phyloP scores from a whole-genome alignment of 1,140 invertebrate genomes.

The Psilanteris sp. region DNA sequence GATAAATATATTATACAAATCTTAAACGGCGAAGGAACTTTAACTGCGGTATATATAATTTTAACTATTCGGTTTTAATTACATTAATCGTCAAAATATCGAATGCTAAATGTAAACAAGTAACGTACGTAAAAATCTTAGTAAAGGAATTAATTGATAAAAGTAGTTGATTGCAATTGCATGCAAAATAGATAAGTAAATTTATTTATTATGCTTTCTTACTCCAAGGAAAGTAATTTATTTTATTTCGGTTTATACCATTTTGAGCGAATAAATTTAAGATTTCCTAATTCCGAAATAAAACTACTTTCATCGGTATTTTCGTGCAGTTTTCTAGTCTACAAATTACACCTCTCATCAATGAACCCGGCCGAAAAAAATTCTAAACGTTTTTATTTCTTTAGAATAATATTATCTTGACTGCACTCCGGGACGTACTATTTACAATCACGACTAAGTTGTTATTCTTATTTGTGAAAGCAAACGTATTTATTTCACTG shows the following conservation, averaged over 20 bases:
- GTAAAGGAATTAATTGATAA: too few relatives aligned
- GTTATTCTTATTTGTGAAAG: slow-evolving; percentile 37
- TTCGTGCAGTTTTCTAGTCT: neutral
- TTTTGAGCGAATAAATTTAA: too few relatives aligned
- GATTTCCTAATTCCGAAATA: too few relatives aligned
- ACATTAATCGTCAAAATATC: neutral
- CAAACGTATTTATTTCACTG: slow-evolving; percentile 29
- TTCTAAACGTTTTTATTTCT: slow-evolving; percentile 5
- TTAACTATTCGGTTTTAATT: neutral
- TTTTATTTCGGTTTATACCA: too few relatives aligned
- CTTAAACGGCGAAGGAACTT: slow-evolving; percentile 25
- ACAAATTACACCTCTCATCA: slow-evolving; percentile 6
- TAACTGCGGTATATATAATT: slow-evolving; percentile 12
- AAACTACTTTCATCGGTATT: too few relatives aligned
- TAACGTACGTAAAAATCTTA: too few relatives aligned
- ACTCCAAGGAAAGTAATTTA: too few relatives aligned
- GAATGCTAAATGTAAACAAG: too few relatives aligned
- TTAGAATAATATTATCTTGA: slow-evolving; percentile 24
- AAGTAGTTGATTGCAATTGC: too few relatives aligned
- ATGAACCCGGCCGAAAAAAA: slow-evolving; percentile 5
- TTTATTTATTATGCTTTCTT: too few relatives aligned
- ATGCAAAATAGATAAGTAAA: too few relatives aligned
- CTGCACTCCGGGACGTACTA: slow-evolving; percentile 8
- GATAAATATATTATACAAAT: slow-evolving; percentile 54
- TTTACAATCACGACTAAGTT: slow-evolving; percentile 31